Evolutionary conservation across 2,888 invertebrate genomes (phyloP).

Genomic region (Baccha elongata): DNA sequence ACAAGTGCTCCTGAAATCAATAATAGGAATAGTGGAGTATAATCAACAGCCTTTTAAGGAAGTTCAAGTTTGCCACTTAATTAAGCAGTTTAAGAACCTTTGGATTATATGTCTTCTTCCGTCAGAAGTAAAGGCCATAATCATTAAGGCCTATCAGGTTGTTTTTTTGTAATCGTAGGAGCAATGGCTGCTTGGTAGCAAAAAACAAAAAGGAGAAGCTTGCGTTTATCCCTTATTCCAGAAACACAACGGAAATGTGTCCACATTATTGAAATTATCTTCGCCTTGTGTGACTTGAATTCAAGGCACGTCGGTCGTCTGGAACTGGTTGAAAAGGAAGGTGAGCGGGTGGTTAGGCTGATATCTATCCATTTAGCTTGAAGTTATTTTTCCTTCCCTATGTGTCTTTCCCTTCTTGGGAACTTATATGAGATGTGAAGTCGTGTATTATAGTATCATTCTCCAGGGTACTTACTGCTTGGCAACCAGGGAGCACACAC

Average conservation of each 20-base stretch:
- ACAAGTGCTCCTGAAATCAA: too few species aligned
- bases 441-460: not conserved
- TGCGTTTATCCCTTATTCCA: slow-evolving; percentile 15
- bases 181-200: not conserved
- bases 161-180: slow-evolving; percentile 41
- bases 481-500: slow-evolving; percentile 6
- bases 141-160: slow-evolving; percentile 66
- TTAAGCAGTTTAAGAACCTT: slow-evolving; percentile 63
- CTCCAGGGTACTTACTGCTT: not conserved
- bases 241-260: slow-evolving; percentile 53
- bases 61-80: slow-evolving; percentile 62
- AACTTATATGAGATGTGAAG: slow-evolving; percentile 15
- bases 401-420: not conserved
- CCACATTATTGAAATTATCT: slow-evolving; percentile 68
- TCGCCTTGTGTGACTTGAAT: slow-evolving; percentile 45
- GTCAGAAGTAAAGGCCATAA: slow-evolving; percentile 57
- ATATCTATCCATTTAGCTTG: not conserved
- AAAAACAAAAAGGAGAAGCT: slow-evolving; percentile 14
- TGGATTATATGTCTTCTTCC: slow-evolving; percentile 45
- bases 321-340: slow-evolving; percentile 60
- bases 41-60: slow-evolving; percentile 25
- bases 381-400: not conserved
- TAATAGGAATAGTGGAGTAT: not conserved
- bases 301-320: slow-evolving; percentile 62
- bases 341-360: slow-evolving; percentile 14